Percentiles rank a stretch among this genome's conserved stretches.
Evolutionary conservation across 2,113 vertebrate species (phyloP).

Genomic region (Narcine bancroftii): DNA sequence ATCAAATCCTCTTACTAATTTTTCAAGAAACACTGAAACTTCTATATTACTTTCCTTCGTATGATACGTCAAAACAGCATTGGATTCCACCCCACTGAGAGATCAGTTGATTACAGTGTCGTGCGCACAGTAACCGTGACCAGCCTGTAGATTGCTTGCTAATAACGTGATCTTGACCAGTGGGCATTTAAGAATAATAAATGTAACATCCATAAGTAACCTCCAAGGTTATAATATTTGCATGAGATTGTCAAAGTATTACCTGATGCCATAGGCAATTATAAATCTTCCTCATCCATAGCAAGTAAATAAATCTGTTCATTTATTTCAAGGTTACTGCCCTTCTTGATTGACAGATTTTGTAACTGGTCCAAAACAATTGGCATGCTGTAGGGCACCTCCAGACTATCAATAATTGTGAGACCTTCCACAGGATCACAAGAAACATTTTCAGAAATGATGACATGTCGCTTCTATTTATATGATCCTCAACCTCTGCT

Average conservation of each 20-base stretch:
- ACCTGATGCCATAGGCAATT: background rate
- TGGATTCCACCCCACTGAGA: background rate
- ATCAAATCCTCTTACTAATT: background rate
- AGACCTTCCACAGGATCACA: background rate
- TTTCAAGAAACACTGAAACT: background rate
- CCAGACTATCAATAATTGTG: background rate
- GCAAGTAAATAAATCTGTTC: background rate
- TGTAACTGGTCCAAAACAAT: background rate
- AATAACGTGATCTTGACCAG: slow-evolving; percentile 11
- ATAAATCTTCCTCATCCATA: background rate
- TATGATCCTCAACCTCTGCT: too few species aligned
- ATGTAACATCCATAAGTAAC: background rate
- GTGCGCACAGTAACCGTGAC: background rate
- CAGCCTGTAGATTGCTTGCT: background rate
- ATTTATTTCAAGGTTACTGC: background rate
- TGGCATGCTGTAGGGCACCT: background rate
- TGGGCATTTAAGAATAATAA: slow-evolving; percentile 23
- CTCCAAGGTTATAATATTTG: background rate
- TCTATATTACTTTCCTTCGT: background rate
- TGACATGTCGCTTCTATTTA: too few species aligned
- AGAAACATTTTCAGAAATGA: background rate
- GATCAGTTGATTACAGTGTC: background rate
- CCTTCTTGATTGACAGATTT: background rate
- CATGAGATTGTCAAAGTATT: background rate
- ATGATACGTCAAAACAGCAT: background rate